These are phyloP conservation scores for Lasiurus borealis DNA, from an alignment of 2,113 vertebrate genomes.

Conservation along the genomic window DNA sequence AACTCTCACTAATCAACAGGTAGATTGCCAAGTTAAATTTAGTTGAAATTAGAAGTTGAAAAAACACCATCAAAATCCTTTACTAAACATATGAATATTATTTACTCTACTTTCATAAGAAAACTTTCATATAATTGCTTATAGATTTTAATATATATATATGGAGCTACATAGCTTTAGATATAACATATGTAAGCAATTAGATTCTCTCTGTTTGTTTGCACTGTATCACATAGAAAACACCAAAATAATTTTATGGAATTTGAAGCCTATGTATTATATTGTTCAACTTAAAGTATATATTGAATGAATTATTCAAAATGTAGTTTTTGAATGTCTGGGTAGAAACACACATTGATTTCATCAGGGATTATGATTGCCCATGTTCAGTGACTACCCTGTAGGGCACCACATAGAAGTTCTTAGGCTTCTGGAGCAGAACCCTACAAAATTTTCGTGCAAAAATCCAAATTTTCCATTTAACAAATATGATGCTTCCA, in stretches of 20 bases:
- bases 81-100: neutral
- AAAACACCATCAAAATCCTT: conserved; percentile 21
- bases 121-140: conserved; percentile 37
- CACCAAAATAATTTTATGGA: neutral
- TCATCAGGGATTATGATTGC: neutral
- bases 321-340: neutral
- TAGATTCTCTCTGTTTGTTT: neutral
- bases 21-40: neutral
- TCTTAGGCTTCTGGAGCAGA: neutral
- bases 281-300: neutral
- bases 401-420: accelerated
- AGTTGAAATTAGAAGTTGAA: neutral
- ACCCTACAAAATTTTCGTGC: neutral
- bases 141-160: neutral
- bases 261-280: neutral
- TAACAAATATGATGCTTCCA: neutral
- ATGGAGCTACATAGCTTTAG: neutral
- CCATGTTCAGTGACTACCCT: neutral
- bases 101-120: neutral
- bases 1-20: neutral
- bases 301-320: conserved; percentile 3
- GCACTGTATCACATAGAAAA: neutral
- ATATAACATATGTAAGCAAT: neutral
- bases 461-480: neutral
- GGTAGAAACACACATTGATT: neutral